Evolutionary conservation across 2,888 invertebrate genomes (phyloP).

Genomic region (Drosophila yooni): DNA sequence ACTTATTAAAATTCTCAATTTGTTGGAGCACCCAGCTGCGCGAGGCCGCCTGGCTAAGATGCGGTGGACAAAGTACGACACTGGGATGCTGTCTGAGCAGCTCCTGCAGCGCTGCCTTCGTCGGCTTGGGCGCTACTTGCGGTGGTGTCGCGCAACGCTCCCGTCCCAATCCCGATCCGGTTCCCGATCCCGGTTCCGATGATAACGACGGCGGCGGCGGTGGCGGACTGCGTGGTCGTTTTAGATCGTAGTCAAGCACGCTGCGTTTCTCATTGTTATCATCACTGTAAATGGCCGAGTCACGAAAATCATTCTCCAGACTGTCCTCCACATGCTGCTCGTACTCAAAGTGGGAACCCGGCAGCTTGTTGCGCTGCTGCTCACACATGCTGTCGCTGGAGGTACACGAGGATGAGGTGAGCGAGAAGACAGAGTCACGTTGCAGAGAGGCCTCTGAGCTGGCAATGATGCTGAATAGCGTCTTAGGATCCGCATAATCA

Average conservation of each 20-base stretch:
- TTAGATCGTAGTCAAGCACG: conserved; percentile 54
- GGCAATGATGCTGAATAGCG: conserved; percentile 84
- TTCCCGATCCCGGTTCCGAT: not conserved
- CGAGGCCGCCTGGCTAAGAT: conserved; percentile 78
- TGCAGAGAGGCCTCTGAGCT: conserved; percentile 79
- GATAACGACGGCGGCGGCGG: conserved; percentile 75
- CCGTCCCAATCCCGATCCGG: not conserved
- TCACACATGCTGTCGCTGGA: conserved; percentile 84
- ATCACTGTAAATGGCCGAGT: conserved; percentile 94
- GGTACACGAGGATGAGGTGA: conserved; percentile 81
- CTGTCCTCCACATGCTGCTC: conserved; percentile 91
- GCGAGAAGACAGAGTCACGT: conserved; percentile 84
- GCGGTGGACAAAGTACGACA: conserved; percentile 76
- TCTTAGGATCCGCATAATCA: conserved; percentile 93
- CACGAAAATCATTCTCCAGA: conserved; percentile 89
- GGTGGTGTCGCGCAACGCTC: conserved; percentile 52
- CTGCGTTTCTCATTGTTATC: conserved; percentile 83
- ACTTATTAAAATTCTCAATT: conserved; percentile 85
- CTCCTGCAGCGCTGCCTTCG: conserved; percentile 42
- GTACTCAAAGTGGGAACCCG: conserved; percentile 88
- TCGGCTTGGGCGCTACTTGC: conserved; percentile 73
- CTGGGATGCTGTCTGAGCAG: conserved; percentile 49
- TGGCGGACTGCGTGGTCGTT: conserved; percentile 72
- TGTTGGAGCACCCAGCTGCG: conserved; percentile 85
- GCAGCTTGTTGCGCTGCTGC: conserved; percentile 66